phyloP scores from a whole-genome alignment of 2,113 vertebrate species.

The Butastur rufipennis region DNA sequence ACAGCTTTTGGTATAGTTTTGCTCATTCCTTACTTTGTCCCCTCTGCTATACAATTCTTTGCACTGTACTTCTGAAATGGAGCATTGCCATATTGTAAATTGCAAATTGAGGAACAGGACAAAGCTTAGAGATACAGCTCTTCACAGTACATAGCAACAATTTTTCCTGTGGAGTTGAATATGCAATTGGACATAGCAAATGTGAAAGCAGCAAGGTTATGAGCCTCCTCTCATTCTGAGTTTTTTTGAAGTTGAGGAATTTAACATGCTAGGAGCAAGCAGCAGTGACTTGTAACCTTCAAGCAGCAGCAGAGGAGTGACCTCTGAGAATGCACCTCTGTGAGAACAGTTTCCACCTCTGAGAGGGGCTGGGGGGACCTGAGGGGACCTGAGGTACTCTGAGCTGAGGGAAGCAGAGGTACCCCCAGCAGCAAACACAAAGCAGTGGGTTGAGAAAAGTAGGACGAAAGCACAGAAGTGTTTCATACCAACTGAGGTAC shows the following conservation, averaged over 20 bases:
- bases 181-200: background rate
- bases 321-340: background rate
- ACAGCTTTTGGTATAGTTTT: background rate
- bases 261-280: background rate
- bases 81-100: background rate
- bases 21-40: background rate
- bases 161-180: background rate
- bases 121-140: background rate
- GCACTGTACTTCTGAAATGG: background rate
- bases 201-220: background rate
- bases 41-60: background rate
- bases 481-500: background rate
- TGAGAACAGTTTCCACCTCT: background rate
- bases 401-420: background rate
- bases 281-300: background rate
- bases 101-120: background rate
- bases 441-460: background rate
- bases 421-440: background rate
- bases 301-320: background rate
- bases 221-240: background rate
- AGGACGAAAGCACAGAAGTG: background rate
- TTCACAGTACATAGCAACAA: background rate
- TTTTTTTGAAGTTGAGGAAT: background rate
- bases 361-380: background rate
- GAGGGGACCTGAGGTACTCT: fast-evolving